phyloP scores from a whole-genome alignment of 2,113 vertebrate genomes.

The Elachura formosa region DNA sequence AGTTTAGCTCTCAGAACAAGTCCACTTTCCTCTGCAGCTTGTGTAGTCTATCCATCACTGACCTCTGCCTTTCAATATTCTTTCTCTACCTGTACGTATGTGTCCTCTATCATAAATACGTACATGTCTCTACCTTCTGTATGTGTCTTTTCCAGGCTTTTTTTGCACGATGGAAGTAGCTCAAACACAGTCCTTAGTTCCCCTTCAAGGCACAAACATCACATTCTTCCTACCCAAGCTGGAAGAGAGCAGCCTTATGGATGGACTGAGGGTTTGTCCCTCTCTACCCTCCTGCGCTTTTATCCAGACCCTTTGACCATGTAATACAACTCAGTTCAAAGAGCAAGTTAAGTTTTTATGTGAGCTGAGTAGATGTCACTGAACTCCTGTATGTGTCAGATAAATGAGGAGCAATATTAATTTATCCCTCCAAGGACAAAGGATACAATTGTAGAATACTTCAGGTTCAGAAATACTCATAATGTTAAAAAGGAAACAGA shows the following conservation, averaged over 20 bases:
- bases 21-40: slow-evolving; percentile 54
- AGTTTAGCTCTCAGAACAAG: slow-evolving; percentile 54
- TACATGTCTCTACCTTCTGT: background rate
- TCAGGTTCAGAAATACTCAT: background rate
- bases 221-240: slow-evolving; percentile 66
- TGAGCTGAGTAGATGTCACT: slow-evolving; percentile 49
- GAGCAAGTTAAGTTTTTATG: slow-evolving; percentile 77
- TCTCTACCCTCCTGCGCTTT: slow-evolving; percentile 1
- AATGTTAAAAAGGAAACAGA: background rate
- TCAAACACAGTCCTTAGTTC: slow-evolving; percentile 44
- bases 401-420: background rate
- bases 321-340: slow-evolving; percentile 75
- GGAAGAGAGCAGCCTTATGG: slow-evolving; percentile 26
- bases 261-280: background rate
- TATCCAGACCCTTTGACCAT: slow-evolving; percentile 64
- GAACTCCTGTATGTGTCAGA: background rate
- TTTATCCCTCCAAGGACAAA: background rate
- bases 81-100: background rate
- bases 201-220: slow-evolving; percentile 62
- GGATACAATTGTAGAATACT: background rate
- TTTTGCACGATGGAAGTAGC: background rate
- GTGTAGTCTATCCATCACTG: background rate
- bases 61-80: background rate
- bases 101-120: too few species aligned
- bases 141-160: background rate